Evolutionary conservation across 2,113 vertebrate genomes (phyloP).

Genomic region (Ursus arctos): DNA sequence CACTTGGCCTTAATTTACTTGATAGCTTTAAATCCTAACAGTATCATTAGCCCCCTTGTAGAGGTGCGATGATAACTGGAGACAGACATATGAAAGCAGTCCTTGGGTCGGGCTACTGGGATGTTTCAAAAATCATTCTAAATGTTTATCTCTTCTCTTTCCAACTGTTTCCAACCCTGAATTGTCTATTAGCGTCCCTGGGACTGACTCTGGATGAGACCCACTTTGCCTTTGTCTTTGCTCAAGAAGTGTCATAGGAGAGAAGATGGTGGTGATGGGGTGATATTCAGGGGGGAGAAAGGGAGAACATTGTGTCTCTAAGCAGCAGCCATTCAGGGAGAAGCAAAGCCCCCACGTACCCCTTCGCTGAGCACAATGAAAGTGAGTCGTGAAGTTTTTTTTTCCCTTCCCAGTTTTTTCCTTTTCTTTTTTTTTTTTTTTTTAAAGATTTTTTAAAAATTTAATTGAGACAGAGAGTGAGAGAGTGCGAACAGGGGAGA

Average conservation of each 20-base stretch:
- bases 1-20: constrained; percentile 54
- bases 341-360: background rate
- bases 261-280: background rate
- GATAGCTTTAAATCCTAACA: background rate
- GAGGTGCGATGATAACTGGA: background rate
- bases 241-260: background rate
- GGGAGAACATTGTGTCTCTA: background rate
- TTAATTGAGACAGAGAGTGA: background rate
- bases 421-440: background rate
- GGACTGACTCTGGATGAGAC: background rate
- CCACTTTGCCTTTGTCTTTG: background rate
- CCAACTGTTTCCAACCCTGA: background rate
- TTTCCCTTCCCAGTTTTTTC: background rate
- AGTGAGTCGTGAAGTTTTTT: background rate
- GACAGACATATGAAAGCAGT: background rate
- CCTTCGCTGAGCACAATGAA: background rate
- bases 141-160: background rate
- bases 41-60: constrained; percentile 4
- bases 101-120: background rate
- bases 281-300: background rate
- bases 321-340: background rate
- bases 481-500: background rate
- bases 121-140: background rate
- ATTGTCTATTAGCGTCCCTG: background rate
- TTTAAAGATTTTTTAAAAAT: background rate